phyloP scores from a whole-genome alignment of 2,113 vertebrate species.

The Phalacrocorax aristotelis region DNA sequence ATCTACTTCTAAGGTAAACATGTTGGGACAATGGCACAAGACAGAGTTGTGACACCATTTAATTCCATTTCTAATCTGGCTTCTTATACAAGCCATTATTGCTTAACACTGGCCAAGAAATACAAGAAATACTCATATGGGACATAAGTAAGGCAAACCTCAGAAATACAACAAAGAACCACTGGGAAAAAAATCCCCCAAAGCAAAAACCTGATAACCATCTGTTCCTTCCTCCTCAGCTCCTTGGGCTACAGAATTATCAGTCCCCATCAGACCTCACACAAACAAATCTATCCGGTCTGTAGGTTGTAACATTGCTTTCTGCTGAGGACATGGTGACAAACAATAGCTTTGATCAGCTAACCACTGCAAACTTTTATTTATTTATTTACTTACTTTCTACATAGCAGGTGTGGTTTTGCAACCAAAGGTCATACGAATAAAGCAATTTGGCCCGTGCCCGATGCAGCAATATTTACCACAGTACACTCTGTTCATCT shows the following conservation, averaged over 20 bases:
- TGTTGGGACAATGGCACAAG: neutral
- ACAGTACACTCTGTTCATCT: neutral
- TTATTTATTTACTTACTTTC: slow-evolving; percentile 30
- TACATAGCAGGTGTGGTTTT: neutral
- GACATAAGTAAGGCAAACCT: neutral
- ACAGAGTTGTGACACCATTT: neutral
- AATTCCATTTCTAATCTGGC: neutral
- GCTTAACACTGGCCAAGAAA: neutral
- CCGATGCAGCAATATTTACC: neutral
- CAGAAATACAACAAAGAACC: neutral
- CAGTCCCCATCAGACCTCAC: slow-evolving; percentile 9
- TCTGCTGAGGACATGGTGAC: neutral
- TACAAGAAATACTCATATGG: neutral
- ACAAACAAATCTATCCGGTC: neutral
- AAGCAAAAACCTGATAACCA: neutral
- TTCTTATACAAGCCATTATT: neutral
- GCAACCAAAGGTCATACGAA: neutral
- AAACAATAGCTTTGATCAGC: slow-evolving; percentile 56
- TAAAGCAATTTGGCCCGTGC: neutral
- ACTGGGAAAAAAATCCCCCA: neutral
- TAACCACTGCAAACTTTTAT: neutral
- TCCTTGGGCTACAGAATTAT: neutral
- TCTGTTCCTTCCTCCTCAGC: neutral
- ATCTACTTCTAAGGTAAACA: neutral
- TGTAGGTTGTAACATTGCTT: neutral